Percentiles rank a stretch among this genome's conserved stretches.
Conservation (phyloP, 1,140 invertebrate genomes). For the Drosophila elegans region DNA sequence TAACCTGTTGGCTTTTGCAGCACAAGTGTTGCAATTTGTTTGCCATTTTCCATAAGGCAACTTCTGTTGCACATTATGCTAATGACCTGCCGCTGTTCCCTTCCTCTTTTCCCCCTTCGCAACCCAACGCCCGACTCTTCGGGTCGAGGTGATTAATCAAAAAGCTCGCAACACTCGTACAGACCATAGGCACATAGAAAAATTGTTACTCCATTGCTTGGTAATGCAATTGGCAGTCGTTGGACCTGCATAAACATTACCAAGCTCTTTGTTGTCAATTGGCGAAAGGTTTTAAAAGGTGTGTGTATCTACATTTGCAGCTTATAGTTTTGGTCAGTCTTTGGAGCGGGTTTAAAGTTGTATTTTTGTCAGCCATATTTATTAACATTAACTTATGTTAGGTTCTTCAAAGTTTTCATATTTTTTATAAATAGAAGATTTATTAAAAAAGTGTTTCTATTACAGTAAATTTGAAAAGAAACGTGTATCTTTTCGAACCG, state of each 20-base stretch:
- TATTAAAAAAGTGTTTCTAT: too few species aligned
- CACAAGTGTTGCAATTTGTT: conserved; percentile 68
- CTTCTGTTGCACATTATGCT: conserved; percentile 79
- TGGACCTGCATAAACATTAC: conserved; percentile 23
- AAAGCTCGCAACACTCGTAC: conserved; percentile 29
- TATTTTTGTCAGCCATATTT: too few species aligned
- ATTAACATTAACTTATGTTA: too few species aligned
- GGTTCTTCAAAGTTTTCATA: too few species aligned
- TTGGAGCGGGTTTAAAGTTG: conserved; percentile 40
- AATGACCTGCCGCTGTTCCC: conserved; percentile 62
- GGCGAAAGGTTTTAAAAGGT: conserved; percentile 66
- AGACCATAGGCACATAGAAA: conserved; percentile 28
- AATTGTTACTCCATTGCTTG: conserved; percentile 59
- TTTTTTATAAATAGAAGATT: too few species aligned
- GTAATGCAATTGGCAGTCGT: conserved; percentile 64
- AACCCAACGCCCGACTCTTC: conserved; percentile 14
- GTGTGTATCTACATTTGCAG: conserved; percentile 4
- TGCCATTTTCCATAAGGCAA: conserved; percentile 70
- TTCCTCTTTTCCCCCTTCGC: conserved; percentile 21
- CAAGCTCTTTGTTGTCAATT: conserved; percentile 54
- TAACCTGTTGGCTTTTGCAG: conserved; percentile 54
- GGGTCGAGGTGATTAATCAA: conserved; percentile 76
- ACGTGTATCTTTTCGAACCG: too few species aligned
- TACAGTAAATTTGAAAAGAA: too few species aligned
- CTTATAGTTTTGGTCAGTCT: background rate